Evolutionary conservation across 1,140 invertebrate genomes (phyloP), one percentile per base, ranked within the genome.

Genomic region (Leptinotarsa lineolata): DNA sequence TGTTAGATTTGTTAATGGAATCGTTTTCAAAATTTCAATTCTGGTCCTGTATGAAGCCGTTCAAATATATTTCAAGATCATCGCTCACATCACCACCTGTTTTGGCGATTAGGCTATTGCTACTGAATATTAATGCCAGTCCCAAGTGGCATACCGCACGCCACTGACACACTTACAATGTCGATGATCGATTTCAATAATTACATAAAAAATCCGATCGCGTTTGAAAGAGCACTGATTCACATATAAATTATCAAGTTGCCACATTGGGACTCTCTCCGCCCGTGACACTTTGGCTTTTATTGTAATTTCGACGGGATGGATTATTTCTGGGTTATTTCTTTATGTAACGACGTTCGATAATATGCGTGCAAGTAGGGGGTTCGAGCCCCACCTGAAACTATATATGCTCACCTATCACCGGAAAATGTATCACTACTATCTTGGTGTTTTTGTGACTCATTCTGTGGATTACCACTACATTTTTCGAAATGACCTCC

Each of bases 371-470:
- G 24, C 22, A 22, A 65, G 63, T 39, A 65, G 63, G 63, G 48
- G 48, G 63, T n/a, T 65, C 16, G 20, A 24, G 22, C 18, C 39
- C 63, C 22, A 65, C 63, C 24, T 65, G 22, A 22, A 48, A 39
- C 67, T 58, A 68, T 68, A 68, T 68, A 68, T 39, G 12, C 67
- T 68, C 21, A 39, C 18, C 67, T 46, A 48, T 68, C 21, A 54
- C 39, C 21, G 61, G 73, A 74, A 76, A 72, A 18, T 70, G 61
- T 68, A 76, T 76, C 22, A 68, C 60, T 75, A n/a, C 46, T 46
- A 63, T 21, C 64, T 71, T 65, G 39, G 68, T 70, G 73, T 72
- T 72, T 71, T 71, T 72, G 77, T 77, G 77, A 74, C 77, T 76
- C 69, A 68, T 46, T 72, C 63, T 59, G 74, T 70, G 61, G 67